Base-by-base conservation (phyloP, 2,797 vertebrate species). In the Nyctibius grandis region DNA sequence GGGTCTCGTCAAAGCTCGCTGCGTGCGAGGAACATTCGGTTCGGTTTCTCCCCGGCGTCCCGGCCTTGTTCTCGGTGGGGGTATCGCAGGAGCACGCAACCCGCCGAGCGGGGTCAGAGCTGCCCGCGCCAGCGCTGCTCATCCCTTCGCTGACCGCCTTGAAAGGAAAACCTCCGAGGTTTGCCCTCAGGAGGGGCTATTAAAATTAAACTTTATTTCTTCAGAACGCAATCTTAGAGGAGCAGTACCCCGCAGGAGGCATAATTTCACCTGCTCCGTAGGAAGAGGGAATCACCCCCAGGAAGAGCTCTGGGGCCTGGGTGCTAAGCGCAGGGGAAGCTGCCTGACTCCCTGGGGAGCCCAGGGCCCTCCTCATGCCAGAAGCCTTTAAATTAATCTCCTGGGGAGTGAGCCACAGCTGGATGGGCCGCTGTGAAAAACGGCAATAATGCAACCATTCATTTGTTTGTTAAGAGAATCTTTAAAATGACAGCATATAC, bases 401-500 rank as follows among this genome's bases (percentile, higher is more conserved):
- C 61, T 51, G 56, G 31, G 47, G 86, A 87, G 56, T 15, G 57
- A 89, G 60, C 44, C 89, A 81, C 51, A 79, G 85, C 51, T 84
- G 76, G 86, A 69, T 69, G 89, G 76, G 67, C 91, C 54, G 48
- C 79, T 72, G 92, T 72, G 57, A 84, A 93, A 92, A 95, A 77
- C 5, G 28, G 42, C 88, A 81, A 93, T 89, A 70, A 89, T 57
- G 44, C 83, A 95, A 51, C 79, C 73, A 81, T 77, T 95, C 65
- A 70, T 92, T 91, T 93, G 88, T 95, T 96, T 97, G 91, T 97
- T 89, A 75, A 63, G 67, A 86, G 56, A 78, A 67, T 79, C 33
- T 12, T 76, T 86, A 88, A 95, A 91, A 67, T 93, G 95, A 97
- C 97, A 97, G 70, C 89, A 65, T 73, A 91, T 84, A 76, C 75